Base-by-base conservation (phyloP, 2,113 vertebrate genomes). In the Brachyistius frenatus region DNA sequence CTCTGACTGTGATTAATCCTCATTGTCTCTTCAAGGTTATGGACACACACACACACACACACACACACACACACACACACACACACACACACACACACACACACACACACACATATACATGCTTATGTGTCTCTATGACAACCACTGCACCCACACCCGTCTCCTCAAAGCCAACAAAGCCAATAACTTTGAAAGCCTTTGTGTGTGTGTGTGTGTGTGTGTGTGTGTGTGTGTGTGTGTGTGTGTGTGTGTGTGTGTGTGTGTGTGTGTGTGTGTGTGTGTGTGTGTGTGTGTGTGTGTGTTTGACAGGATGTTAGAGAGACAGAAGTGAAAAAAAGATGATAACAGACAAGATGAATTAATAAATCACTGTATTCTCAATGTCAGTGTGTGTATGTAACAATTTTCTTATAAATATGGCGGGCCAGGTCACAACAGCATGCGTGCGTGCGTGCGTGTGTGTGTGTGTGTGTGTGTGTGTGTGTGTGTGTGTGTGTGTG, bases 11-110 rank as follows among this genome's bases (percentile, higher is more conserved):
- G 90, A 93, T 92, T 93, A 93, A 94, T 92, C 89, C 90, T 91
- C 90, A 91, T 93, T 91, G 90, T 93, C 90, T 91, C 86, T 76
- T 93, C 90, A 93, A 93, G 92, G 92, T 94, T 92, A 93, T 61
- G 50, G 63, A 14, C 71, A 60, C 69, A 44, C 80, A 75, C 81
- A 37, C 65, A 61, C 55, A 60, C 44, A 58, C 68, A 52, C 66
- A 71, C 66, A 73, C 68, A 68, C 65, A 89, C 69, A 74, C 80
- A 79, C 58, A 67, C 53, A 53, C 37, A 78, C 77, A 81, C 74
- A 62, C 52, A 83, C 52, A 37, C 55, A 10, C 57, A 60, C 57
- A 60, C 23, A 31, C 60, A 63, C 49, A 52, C 49, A 52, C 49
- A 52, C 49, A 23, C 54, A n/a, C 77, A 63, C 50, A 35, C 66